Conservation (phyloP, 1,140 invertebrate genomes). For the Drosophila kurseongensis region DNA sequence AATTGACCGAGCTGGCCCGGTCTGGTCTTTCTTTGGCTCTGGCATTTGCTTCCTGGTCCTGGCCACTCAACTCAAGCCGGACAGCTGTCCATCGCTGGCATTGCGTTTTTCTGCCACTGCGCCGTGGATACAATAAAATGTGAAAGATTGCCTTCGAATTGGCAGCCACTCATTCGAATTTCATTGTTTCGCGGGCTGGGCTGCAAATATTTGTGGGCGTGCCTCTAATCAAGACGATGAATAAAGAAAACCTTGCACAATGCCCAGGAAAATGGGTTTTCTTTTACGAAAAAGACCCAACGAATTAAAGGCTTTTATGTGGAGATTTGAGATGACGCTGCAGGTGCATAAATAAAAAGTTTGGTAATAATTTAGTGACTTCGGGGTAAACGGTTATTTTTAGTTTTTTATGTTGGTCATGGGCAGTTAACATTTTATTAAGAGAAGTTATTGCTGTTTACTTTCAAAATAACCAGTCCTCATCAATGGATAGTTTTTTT, state of each 20-base stretch:
- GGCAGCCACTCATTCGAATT: slow-evolving; percentile 29
- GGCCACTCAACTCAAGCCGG: slow-evolving; percentile 36
- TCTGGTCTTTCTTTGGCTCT: slow-evolving; percentile 16
- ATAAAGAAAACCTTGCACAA: slow-evolving; percentile 34
- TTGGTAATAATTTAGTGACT: neutral
- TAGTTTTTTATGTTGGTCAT: no score
- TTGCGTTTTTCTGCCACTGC: neutral
- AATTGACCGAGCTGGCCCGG: slow-evolving; percentile 23
- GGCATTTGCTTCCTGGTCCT: slow-evolving; percentile 50
- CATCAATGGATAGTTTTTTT: no score
- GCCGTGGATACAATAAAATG: slow-evolving; percentile 5
- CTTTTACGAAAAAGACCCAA: neutral
- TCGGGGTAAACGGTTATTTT: no score
- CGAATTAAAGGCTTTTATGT: slow-evolving; percentile 1
- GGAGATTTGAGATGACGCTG: neutral
- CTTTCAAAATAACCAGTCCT: no score
- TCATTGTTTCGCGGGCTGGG: slow-evolving; percentile 34
- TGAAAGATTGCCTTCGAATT: slow-evolving; percentile 48
- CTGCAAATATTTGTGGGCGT: slow-evolving; percentile 32
- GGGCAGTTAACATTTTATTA: no score
- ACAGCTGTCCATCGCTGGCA: slow-evolving; percentile 40
- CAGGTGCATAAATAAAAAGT: neutral
- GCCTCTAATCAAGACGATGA: slow-evolving; percentile 16
- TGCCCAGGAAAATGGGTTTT: slow-evolving; percentile 35
- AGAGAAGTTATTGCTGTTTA: no score